Evolutionary conservation across 2,888 invertebrate genomes (phyloP).

Genomic region (Pemphredon lugubris): DNA sequence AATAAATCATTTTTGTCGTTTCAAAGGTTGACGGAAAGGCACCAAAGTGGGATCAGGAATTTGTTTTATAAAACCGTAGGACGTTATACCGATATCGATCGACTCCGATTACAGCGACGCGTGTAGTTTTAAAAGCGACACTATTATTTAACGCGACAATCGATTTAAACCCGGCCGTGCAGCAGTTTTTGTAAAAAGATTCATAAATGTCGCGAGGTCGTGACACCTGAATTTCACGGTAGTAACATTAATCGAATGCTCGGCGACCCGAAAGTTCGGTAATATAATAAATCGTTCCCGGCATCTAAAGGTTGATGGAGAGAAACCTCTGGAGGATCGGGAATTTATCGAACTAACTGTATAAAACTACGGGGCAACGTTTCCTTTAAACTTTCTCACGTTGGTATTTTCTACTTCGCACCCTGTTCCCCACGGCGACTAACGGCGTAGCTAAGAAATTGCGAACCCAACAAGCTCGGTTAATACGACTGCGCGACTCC

Average conservation of each 20-base stretch:
- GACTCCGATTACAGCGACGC: too few relatives aligned
- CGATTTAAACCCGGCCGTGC: too few relatives aligned
- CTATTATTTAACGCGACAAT: too few relatives aligned
- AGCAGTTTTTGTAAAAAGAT: too few relatives aligned
- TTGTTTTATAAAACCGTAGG: too few relatives aligned
- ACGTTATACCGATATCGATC: too few relatives aligned
- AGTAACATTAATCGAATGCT: background rate
- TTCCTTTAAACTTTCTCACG: slow-evolving; percentile 35
- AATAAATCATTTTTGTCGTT: too few relatives aligned
- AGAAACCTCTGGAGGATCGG: slow-evolving; percentile 24
- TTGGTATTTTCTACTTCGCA: slow-evolving; percentile 43
- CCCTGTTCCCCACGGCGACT: slow-evolving; percentile 4
- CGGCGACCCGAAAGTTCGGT: background rate
- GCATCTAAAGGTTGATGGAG: slow-evolving; percentile 24
- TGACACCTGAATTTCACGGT: too few relatives aligned
- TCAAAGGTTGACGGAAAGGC: too few relatives aligned
- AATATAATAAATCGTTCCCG: slow-evolving; percentile 14
- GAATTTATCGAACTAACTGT: slow-evolving; percentile 31
- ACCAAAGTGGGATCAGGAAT: too few relatives aligned
- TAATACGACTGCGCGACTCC: slow-evolving; percentile 38
- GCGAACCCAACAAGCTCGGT: slow-evolving; percentile 43
- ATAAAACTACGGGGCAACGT: slow-evolving; percentile 13
- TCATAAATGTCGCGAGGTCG: too few relatives aligned
- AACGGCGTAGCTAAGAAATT: slow-evolving; percentile 25
- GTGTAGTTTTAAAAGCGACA: too few relatives aligned